These are phyloP conservation scores for Acanthochromis polyacanthus DNA, from an alignment of 2,113 vertebrate genomes.

Conservation along the genomic window DNA sequence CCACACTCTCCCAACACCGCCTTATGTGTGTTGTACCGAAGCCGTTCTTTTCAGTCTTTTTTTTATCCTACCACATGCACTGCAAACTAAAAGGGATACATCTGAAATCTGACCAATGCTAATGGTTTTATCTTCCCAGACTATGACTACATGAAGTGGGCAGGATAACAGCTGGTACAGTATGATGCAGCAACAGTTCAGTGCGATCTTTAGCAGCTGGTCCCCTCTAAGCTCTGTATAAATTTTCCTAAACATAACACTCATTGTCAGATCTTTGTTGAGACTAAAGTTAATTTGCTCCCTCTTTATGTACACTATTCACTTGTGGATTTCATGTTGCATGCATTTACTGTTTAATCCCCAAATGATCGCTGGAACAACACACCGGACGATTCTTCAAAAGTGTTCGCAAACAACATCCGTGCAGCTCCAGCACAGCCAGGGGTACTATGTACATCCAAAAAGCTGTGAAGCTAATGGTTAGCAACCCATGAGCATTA, in stretches of 20 bases:
- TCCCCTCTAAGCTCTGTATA: background rate
- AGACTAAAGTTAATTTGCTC: background rate
- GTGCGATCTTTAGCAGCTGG: background rate
- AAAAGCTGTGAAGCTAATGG: conserved; percentile 57
- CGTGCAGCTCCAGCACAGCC: conserved; percentile 20
- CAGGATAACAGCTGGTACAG: background rate
- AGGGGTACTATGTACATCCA: conserved; percentile 15
- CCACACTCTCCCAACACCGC: no score
- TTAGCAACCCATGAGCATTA: conserved; percentile 48
- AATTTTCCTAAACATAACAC: background rate
- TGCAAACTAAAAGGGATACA: no score
- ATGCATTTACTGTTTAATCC: conserved; percentile 12
- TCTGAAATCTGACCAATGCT: background rate
- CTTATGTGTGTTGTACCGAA: no score
- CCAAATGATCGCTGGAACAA: background rate
- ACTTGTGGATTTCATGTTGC: conserved; percentile 4
- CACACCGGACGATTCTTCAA: conserved; percentile 11
- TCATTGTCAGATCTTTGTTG: background rate
- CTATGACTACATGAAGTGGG: background rate
- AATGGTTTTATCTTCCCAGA: background rate
- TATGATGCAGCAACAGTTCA: background rate
- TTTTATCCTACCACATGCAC: no score
- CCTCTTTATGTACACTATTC: background rate
- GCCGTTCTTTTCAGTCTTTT: no score
- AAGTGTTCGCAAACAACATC: conserved; percentile 27